Evolutionary conservation across 2,888 invertebrate genomes (phyloP).

Genomic region (Tipula unca): DNA sequence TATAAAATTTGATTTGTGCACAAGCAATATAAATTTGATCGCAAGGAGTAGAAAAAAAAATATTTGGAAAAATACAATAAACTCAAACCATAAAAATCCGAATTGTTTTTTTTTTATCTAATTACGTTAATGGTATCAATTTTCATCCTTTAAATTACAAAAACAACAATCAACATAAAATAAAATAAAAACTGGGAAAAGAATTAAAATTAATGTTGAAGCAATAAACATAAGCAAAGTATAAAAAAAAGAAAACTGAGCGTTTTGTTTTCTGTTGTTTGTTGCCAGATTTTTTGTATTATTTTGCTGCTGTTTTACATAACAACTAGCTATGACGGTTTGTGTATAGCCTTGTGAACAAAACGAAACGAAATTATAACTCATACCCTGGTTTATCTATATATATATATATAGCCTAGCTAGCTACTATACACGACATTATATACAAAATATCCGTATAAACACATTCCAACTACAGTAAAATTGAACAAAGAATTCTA

Average conservation of each 20-base stretch:
- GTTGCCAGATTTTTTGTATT: not conserved
- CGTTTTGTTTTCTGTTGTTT: not conserved
- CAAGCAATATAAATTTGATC: not conserved
- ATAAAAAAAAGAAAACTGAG: not conserved
- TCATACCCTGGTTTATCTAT: not conserved
- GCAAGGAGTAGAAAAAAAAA: not conserved
- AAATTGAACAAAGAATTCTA: slow-evolving; percentile 14
- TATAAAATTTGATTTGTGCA: not conserved
- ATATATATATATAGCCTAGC: not conserved
- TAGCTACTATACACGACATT: not conserved
- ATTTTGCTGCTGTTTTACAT: not conserved
- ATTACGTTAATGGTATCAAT: slow-evolving; percentile 14
- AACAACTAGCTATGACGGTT: not conserved
- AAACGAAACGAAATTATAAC: not conserved
- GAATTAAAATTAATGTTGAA: not conserved
- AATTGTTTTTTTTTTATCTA: not conserved
- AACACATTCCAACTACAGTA: not conserved
- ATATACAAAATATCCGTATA: not conserved
- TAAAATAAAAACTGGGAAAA: not conserved
- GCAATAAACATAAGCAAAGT: slow-evolving; percentile 8
- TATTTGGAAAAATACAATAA: not conserved
- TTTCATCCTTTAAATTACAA: slow-evolving; percentile 14
- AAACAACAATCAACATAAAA: slow-evolving; percentile 14
- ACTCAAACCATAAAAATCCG: not conserved
- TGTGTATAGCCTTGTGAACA: not conserved